phyloP scores from a whole-genome alignment of 2,797 vertebrate species.

The Monodelphis domestica region DNA sequence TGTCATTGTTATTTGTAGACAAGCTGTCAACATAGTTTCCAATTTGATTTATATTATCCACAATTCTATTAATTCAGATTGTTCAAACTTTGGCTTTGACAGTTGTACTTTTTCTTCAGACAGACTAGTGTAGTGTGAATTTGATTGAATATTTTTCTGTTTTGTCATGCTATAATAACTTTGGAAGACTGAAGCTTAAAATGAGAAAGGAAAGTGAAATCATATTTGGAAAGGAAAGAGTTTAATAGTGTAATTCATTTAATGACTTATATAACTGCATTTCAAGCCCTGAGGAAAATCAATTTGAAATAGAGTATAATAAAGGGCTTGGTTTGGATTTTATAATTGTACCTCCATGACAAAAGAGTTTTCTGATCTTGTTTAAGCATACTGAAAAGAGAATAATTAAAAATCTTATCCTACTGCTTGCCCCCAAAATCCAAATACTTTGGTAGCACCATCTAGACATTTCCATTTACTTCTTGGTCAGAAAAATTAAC shows the following conservation, averaged over 20 bases:
- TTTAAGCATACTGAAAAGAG: neutral
- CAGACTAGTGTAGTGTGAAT: neutral
- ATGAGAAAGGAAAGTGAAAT: neutral
- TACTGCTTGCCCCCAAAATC: too few relatives aligned
- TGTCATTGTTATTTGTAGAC: neutral
- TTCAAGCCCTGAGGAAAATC: neutral
- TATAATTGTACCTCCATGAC: neutral
- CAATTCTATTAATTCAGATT: conserved; percentile 3
- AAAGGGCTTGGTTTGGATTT: neutral
- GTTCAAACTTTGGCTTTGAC: neutral
- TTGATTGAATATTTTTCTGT: neutral
- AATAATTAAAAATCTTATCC: neutral
- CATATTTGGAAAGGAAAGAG: neutral
- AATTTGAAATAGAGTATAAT: conserved; percentile 2
- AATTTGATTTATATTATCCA: neutral
- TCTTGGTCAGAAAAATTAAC: neutral
- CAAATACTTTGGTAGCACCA: neutral
- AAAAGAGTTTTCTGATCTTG: neutral
- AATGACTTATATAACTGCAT: neutral
- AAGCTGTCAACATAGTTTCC: neutral
- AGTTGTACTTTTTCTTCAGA: neutral
- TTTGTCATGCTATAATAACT: neutral
- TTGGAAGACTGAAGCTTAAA: conserved; percentile 17
- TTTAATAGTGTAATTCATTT: neutral
- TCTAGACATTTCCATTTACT: neutral